Conservation (phyloP, 2,888 invertebrate genomes). For the Electrophaes corylata region DNA sequence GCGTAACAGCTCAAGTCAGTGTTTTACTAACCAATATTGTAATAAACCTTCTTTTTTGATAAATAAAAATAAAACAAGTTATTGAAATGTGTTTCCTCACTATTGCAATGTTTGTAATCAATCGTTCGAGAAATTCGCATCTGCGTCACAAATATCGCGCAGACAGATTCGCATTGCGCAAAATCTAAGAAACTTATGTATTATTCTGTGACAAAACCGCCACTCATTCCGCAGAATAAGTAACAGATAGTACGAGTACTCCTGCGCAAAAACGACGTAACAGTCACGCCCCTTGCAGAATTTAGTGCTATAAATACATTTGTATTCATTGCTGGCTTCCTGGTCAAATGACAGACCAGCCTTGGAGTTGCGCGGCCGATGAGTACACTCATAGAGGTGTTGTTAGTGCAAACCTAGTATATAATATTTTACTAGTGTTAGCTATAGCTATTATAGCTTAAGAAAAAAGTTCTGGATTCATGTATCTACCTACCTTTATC, state of each 20-base stretch:
- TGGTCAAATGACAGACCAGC: slow-evolving; percentile 56
- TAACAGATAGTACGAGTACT: slow-evolving; percentile 5
- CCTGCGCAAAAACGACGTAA: slow-evolving; percentile 51
- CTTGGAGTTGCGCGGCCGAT: slow-evolving; percentile 49
- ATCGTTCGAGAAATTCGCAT: slow-evolving; percentile 3
- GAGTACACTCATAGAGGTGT: slow-evolving; percentile 22
- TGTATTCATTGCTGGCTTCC: slow-evolving; percentile 63
- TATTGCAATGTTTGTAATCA: slow-evolving; percentile 14
- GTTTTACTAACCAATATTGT: no score
- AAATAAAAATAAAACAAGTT: no score
- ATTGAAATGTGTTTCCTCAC: slow-evolving; percentile 20
- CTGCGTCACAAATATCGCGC: background rate
- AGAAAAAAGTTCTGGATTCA: no score
- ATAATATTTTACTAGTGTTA: no score
- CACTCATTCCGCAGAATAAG: slow-evolving; percentile 7
- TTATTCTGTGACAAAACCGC: background rate
- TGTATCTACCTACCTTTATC: no score
- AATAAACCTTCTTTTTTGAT: no score
- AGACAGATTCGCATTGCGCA: slow-evolving; percentile 6
- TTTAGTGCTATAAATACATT: slow-evolving; percentile 54
- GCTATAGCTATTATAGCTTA: no score
- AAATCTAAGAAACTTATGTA: background rate
- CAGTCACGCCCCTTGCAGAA: slow-evolving; percentile 49
- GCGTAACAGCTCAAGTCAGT: no score
- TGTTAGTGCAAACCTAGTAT: slow-evolving; percentile 8